These are phyloP conservation scores for Elachura formosa DNA, from an alignment of 2,113 vertebrate species.

Conservation along the genomic window DNA sequence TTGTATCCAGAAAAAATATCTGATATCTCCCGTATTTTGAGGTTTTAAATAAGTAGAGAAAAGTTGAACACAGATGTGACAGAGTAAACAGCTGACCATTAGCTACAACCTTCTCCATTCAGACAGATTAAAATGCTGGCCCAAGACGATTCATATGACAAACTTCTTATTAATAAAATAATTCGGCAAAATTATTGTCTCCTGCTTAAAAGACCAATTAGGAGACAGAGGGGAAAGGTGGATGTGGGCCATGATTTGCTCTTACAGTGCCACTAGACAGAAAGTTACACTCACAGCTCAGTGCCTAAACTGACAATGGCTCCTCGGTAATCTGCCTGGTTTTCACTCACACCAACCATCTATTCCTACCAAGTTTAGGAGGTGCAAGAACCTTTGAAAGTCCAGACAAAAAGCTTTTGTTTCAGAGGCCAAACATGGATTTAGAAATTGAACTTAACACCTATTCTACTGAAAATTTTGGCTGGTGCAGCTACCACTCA, in stretches of 20 bases:
- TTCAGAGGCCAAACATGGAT: background rate
- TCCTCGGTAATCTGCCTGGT: background rate
- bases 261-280: background rate
- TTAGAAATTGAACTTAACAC: background rate
- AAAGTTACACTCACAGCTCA: background rate
- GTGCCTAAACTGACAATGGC: background rate
- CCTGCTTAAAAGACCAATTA: background rate
- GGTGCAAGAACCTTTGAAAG: background rate
- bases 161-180: background rate
- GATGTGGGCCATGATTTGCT: background rate
- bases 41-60: background rate
- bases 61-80: background rate
- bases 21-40: background rate
- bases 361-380: background rate
- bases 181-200: background rate
- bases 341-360: background rate
- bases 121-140: background rate
- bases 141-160: background rate
- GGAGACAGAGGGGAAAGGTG: background rate
- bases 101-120: background rate
- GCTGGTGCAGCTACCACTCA: background rate
- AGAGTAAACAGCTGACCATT: background rate
- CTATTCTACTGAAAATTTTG: background rate
- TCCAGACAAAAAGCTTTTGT: background rate
- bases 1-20: background rate